Conservation (phyloP, 2,113 vertebrate genomes). For the Agelaius phoeniceus region DNA sequence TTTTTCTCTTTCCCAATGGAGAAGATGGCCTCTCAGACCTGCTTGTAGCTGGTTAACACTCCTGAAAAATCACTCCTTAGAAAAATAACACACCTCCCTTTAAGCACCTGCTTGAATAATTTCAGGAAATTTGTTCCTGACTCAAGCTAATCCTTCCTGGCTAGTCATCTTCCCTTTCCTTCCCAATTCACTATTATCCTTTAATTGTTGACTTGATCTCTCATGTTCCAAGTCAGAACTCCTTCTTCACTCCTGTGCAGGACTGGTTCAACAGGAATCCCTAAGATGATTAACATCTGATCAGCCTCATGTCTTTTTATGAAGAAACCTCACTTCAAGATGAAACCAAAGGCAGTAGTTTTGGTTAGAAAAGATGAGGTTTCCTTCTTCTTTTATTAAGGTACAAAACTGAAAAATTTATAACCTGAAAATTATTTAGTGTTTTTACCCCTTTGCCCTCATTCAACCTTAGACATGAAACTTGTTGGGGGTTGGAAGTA, state of each 20-base stretch:
- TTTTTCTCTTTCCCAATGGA: background rate
- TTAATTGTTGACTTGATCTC: conserved; percentile 48
- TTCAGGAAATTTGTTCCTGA: conserved; percentile 52
- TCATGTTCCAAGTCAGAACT: background rate
- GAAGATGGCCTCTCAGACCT: background rate
- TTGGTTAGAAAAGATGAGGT: background rate
- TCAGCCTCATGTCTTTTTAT: background rate
- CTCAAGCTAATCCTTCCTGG: conserved; percentile 58
- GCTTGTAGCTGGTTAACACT: background rate
- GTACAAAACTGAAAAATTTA: background rate
- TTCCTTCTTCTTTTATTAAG: background rate
- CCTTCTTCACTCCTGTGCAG: background rate
- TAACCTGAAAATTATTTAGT: background rate
- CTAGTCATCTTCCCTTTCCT: conserved; percentile 67
- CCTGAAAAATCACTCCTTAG: background rate
- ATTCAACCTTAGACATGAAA: background rate
- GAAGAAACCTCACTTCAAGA: background rate
- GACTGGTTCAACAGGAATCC: conserved; percentile 21
- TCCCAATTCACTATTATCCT: conserved; percentile 39
- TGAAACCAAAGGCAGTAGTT: background rate
- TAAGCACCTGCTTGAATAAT: conserved; percentile 34
- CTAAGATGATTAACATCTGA: background rate
- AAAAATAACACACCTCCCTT: background rate
- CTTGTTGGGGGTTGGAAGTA: background rate
- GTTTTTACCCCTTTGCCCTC: background rate